These are phyloP conservation scores for Megaustenia siamemsis DNA, from an alignment of 2,888 invertebrate genomes.

Conservation along the genomic window DNA sequence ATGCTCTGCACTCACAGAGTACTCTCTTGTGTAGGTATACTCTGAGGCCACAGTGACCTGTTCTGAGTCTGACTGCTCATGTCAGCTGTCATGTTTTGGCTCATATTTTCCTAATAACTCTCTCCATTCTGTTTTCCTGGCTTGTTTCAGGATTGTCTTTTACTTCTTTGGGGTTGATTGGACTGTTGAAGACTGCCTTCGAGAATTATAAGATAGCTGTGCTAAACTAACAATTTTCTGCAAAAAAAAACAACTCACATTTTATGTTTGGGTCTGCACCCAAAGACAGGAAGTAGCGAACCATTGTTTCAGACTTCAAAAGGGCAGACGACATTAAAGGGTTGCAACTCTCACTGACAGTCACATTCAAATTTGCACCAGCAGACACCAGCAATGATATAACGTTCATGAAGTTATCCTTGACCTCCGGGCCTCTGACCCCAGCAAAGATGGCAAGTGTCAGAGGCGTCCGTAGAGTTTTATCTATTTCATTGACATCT, in stretches of 20 bases:
- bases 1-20: too few relatives aligned
- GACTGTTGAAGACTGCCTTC: too few relatives aligned
- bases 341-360: conserved; percentile 65
- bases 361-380: conserved; percentile 64
- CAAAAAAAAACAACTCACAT: conserved; percentile 59
- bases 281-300: conserved; percentile 64
- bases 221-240: not conserved
- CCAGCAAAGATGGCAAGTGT: conserved; percentile 68
- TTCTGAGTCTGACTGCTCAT: too few relatives aligned
- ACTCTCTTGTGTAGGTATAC: too few relatives aligned
- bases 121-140: too few relatives aligned
- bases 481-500: conserved; percentile 66
- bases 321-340: conserved; percentile 66
- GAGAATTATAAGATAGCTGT: not conserved
- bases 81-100: too few relatives aligned
- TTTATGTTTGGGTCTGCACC: conserved; percentile 65
- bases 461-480: conserved; percentile 66
- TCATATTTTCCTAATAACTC: too few relatives aligned
- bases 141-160: too few relatives aligned
- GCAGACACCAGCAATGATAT: conserved; percentile 66
- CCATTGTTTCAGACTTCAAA: conserved; percentile 62
- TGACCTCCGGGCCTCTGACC: conserved; percentile 57
- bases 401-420: conserved; percentile 63
- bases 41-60: too few relatives aligned
- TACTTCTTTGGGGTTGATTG: too few relatives aligned